phyloP scores from a whole-genome alignment of 2,113 vertebrate species.

The Rhinolophus ferrumequinum region DNA sequence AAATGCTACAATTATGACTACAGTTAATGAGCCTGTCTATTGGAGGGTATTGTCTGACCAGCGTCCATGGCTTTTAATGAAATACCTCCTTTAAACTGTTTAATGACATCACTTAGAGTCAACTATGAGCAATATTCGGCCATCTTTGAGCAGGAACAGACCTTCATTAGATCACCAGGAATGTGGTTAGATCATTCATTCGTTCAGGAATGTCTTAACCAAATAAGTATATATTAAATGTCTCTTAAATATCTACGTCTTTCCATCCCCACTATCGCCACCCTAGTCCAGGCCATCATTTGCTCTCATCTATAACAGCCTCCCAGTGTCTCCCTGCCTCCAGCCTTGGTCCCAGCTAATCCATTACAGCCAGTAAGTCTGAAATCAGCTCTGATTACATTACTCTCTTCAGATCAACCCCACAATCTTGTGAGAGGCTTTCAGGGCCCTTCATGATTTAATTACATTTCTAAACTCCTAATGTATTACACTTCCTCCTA shows the following conservation, averaged over 20 bases:
- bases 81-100: background rate
- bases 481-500: background rate
- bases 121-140: background rate
- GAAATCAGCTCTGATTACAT: background rate
- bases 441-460: background rate
- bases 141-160: background rate
- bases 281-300: background rate
- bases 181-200: background rate
- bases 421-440: background rate
- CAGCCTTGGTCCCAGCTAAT: background rate
- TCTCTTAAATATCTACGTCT: background rate
- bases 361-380: background rate
- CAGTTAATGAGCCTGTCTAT: background rate
- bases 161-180: background rate
- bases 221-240: background rate
- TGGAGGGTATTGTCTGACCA: background rate
- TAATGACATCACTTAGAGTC: background rate
- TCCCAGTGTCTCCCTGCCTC: background rate
- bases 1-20: background rate
- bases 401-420: background rate
- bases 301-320: background rate
- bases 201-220: background rate
- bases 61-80: background rate
- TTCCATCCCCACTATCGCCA: background rate
- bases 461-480: background rate